phyloP scores from a whole-genome alignment of 2,113 vertebrate species.

The Asarcornis scutulata region DNA sequence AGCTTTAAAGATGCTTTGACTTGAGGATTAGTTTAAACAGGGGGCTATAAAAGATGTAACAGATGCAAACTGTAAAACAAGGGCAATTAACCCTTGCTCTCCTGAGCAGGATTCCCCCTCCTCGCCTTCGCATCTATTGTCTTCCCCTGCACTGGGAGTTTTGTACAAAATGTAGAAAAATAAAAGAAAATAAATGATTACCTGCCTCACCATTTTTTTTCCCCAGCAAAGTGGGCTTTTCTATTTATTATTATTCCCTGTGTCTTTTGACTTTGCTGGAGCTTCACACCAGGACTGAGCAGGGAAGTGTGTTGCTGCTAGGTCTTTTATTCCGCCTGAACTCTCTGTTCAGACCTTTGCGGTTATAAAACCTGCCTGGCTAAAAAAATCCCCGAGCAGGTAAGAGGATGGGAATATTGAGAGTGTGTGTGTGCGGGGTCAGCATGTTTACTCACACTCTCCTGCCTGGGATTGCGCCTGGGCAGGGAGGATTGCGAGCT shows the following conservation, averaged over 20 bases:
- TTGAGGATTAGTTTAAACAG: constrained; percentile 83
- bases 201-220: constrained; percentile 40
- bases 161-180: constrained; percentile 49
- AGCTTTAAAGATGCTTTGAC: constrained; percentile 74
- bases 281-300: constrained; percentile 45
- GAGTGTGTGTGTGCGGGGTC: constrained; percentile 58
- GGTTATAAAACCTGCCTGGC: constrained; percentile 46
- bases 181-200: constrained; percentile 41
- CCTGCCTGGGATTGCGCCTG: constrained; percentile 66
- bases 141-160: constrained; percentile 60
- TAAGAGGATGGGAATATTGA: constrained; percentile 62
- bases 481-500: constrained; percentile 61
- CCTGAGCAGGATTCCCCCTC: constrained; percentile 61
- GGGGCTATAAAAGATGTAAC: constrained; percentile 87
- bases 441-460: constrained; percentile 43
- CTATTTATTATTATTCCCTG: not conserved
- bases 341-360: constrained; percentile 12
- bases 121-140: constrained; percentile 76
- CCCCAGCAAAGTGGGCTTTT: not conserved
- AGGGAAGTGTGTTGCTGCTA: constrained; percentile 59
- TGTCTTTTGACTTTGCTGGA: constrained; percentile 71
- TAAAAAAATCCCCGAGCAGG: constrained; percentile 38
- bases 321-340: constrained; percentile 49
- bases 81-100: constrained; percentile 83
- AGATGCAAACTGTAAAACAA: constrained; percentile 88